Evolutionary conservation across 2,888 invertebrate species (phyloP).

Genomic region (Agrochola litura): DNA sequence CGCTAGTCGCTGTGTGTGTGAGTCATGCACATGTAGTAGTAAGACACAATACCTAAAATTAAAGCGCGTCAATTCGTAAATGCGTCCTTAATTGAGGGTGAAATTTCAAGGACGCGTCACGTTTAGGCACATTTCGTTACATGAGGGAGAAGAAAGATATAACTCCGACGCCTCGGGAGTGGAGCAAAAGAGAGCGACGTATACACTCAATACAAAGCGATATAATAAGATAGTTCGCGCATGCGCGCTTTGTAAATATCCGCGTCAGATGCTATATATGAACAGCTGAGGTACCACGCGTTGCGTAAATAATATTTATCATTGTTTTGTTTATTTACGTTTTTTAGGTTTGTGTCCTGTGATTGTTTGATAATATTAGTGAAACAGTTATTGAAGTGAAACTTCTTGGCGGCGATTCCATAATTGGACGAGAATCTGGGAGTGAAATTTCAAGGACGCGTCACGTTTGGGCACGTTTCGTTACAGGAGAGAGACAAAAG

Average conservation of each 20-base stretch:
- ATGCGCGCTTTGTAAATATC: not conserved
- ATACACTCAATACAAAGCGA: not conserved
- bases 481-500: too few species aligned
- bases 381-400: not conserved
- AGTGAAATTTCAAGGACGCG: too few species aligned
- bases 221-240: not conserved
- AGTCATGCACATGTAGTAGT: too few species aligned
- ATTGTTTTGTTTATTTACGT: not conserved
- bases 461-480: too few species aligned
- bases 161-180: not conserved
- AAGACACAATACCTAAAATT: too few species aligned
- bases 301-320: not conserved
- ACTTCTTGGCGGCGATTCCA: too few species aligned
- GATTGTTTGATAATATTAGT: not conserved
- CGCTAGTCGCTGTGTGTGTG: too few species aligned
- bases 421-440: too few species aligned
- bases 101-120: slow-evolving; percentile 4
- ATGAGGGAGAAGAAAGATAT: not conserved
- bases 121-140: slow-evolving; percentile 1
- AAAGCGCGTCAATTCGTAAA: too few species aligned
- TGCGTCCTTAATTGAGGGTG: too few species aligned
- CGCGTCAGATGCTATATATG: not conserved
- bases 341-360: not conserved
- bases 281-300: not conserved
- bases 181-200: slow-evolving; percentile 5